Evolutionary conservation across 2,888 invertebrate species (phyloP).

Genomic region (Tetanocera ferruginea): DNA sequence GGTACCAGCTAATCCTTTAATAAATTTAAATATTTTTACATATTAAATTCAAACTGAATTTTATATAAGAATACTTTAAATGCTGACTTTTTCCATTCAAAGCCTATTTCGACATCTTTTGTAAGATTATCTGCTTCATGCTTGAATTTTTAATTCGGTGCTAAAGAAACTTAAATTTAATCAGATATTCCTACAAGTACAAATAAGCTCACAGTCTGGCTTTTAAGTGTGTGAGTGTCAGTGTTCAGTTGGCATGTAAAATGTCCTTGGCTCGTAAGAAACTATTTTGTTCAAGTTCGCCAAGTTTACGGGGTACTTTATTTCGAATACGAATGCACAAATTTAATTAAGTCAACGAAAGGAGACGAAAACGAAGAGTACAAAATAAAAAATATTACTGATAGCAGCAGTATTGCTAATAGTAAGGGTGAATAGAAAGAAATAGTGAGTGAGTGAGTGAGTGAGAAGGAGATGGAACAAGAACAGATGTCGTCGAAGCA

Average conservation of each 20-base stretch:
- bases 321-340: slow-evolving; percentile 48
- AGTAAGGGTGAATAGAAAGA: neutral
- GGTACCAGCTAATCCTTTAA: no score
- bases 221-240: neutral
- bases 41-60: no score
- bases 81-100: no score
- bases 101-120: no score
- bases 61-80: no score
- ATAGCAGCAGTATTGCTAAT: no score
- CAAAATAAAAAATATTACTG: neutral
- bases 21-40: no score
- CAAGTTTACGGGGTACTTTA: slow-evolving; percentile 48
- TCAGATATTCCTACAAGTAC: slow-evolving; percentile 11
- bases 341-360: slow-evolving; percentile 52
- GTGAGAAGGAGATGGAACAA: neutral
- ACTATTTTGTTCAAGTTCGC: slow-evolving; percentile 39
- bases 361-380: neutral
- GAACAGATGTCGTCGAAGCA: slow-evolving; percentile 31
- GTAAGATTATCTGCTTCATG: no score
- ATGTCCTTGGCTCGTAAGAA: neutral
- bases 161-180: slow-evolving; percentile 22
- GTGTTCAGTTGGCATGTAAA: slow-evolving; percentile 45
- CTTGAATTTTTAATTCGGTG: neutral
- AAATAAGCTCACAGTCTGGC: slow-evolving; percentile 46
- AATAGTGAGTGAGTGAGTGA: neutral